Percentiles rank a stretch among this genome's conserved stretches.
These are phyloP conservation scores for Andricus quercusramuli DNA, from an alignment of 2,888 invertebrate species.

Conservation along the genomic window DNA sequence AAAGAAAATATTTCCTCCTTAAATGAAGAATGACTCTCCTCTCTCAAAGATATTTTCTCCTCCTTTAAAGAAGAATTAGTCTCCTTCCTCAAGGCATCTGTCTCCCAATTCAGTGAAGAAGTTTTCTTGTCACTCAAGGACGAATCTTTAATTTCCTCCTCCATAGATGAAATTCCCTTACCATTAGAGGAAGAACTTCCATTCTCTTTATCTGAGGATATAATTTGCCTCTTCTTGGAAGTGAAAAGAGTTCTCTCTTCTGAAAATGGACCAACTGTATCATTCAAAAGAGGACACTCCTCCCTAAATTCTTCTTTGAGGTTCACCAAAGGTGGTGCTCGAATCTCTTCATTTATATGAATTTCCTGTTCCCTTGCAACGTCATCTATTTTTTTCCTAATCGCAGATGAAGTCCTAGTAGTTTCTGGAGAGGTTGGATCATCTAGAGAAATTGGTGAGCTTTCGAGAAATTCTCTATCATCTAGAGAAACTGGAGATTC, in stretches of 20 bases:
- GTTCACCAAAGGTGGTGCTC: background rate
- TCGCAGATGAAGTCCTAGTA: background rate
- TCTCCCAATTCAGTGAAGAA: background rate
- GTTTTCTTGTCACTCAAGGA: no score
- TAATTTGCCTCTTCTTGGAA: no score
- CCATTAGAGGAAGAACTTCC: no score
- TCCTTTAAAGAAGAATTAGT: background rate
- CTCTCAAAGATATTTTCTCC: background rate
- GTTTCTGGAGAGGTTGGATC: background rate
- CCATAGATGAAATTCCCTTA: no score
- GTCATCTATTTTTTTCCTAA: background rate
- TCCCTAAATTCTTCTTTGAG: background rate
- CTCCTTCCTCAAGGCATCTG: background rate
- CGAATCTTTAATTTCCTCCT: no score
- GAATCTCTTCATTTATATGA: background rate
- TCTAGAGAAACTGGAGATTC: constrained; percentile 39
- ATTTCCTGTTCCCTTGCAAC: background rate
- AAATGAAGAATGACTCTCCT: background rate
- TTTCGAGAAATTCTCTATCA: background rate
- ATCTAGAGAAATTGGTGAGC: background rate
- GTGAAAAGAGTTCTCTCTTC: background rate
- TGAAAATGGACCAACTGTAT: background rate
- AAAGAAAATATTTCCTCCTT: background rate
- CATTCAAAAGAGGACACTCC: background rate
- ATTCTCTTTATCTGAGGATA: no score